A percentile compares a stretch with the other conserved stretches of the same genome.
These are phyloP conservation scores for Rachycentron canadum DNA, from an alignment of 2,797 vertebrate genomes.

Conservation along the genomic window DNA sequence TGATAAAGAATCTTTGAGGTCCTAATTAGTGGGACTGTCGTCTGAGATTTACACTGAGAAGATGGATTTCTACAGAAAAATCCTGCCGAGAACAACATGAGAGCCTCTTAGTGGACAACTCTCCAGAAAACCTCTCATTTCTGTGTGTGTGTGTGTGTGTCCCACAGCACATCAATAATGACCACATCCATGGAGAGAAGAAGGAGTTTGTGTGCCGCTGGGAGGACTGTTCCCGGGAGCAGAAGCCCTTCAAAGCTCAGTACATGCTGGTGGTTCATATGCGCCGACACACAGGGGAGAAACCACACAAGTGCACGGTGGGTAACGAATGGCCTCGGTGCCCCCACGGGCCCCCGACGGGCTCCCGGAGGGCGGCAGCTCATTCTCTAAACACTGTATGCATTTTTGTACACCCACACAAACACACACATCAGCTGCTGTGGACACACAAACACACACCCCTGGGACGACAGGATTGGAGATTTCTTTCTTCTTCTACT, in stretches of 20 bases:
- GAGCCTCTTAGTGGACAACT: slow-evolving; percentile 57
- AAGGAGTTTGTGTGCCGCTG: slow-evolving; percentile 98
- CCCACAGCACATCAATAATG: slow-evolving; percentile 95
- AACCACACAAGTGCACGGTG: slow-evolving; percentile 98
- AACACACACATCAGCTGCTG: not conserved
- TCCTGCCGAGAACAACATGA: slow-evolving; percentile 42
- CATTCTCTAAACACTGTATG: slow-evolving; percentile 46
- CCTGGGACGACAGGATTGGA: not conserved
- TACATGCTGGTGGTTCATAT: slow-evolving; percentile 99
- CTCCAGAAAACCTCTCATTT: slow-evolving; percentile 31
- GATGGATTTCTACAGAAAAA: slow-evolving; percentile 43
- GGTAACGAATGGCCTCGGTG: slow-evolving; percentile 52
- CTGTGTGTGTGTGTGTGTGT: slow-evolving; percentile 41
- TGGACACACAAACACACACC: slow-evolving; percentile 24
- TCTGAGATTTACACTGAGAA: slow-evolving; percentile 37
- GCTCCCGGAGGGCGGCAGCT: slow-evolving; percentile 18
- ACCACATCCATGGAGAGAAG: slow-evolving; percentile 98
- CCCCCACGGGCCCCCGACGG: slow-evolving; percentile 16
- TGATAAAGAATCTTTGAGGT: not conserved
- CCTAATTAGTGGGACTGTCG: slow-evolving; percentile 43
- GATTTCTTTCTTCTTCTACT: slow-evolving; percentile 15
- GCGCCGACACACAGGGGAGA: slow-evolving; percentile 97
- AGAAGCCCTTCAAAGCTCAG: slow-evolving; percentile 99
- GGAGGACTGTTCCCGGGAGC: slow-evolving; percentile 94
- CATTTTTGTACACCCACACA: not conserved